Percentiles rank a stretch among this genome's conserved stretches.
Evolutionary conservation across 2,797 vertebrate genomes (phyloP).

Genomic region (Pangasius larnaudii): DNA sequence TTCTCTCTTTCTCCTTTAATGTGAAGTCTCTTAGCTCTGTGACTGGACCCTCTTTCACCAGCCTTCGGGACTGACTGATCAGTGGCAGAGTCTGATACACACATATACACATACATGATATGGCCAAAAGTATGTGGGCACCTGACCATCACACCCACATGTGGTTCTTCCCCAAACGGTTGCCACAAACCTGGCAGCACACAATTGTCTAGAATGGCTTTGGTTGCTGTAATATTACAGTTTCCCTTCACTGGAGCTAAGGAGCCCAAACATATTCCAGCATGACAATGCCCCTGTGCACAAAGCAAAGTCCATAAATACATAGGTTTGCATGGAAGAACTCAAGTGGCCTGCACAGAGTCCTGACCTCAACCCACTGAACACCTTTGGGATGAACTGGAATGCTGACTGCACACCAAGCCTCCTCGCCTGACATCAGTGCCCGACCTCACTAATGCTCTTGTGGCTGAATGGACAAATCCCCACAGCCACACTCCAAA

Average conservation of each 20-base stretch:
- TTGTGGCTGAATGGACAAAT: neutral
- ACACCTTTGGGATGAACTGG: neutral
- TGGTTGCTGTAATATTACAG: neutral
- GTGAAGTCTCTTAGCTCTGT: constrained; percentile 78
- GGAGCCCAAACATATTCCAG: neutral
- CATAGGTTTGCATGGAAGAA: neutral
- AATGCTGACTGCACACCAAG: neutral
- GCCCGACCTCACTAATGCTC: neutral
- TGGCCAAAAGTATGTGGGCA: neutral
- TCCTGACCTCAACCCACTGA: no score
- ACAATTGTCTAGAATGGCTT: neutral
- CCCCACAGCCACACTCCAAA: neutral
- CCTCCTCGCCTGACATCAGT: neutral
- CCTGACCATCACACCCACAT: neutral
- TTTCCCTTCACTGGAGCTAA: neutral
- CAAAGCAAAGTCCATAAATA: neutral
- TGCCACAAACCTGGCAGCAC: neutral
- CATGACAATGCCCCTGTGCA: neutral
- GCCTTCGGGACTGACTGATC: constrained; percentile 90
- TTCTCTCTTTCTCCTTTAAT: constrained; percentile 84
- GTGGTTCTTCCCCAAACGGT: neutral
- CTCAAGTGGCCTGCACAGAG: neutral
- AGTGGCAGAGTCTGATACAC: constrained; percentile 89
- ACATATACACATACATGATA: constrained; percentile 21
- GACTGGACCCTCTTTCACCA: constrained; percentile 86